phyloP scores from a whole-genome alignment of 2,797 vertebrate species.

The Brachyrhaphis roseni region DNA sequence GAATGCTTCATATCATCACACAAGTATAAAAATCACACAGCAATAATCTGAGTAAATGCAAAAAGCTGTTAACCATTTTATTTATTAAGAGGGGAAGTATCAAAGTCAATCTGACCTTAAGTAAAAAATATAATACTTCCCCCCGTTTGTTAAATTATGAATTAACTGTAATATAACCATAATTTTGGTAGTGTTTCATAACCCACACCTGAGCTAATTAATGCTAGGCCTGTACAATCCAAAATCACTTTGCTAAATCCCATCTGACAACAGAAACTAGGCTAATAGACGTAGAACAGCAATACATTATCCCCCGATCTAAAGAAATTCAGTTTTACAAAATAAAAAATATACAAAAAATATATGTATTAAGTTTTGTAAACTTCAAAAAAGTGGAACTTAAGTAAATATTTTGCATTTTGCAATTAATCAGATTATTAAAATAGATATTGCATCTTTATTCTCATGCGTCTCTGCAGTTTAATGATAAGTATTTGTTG shows the following conservation, averaged over 20 bases:
- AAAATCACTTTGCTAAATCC: neutral
- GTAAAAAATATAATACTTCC: neutral
- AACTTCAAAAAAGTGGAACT: neutral
- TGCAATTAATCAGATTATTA: neutral
- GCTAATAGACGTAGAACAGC: neutral
- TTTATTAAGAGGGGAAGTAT: neutral
- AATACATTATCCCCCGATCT: neutral
- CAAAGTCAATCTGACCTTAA: neutral
- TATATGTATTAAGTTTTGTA: neutral
- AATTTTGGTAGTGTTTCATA: neutral
- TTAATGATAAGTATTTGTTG: conserved; percentile 40
- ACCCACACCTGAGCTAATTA: neutral
- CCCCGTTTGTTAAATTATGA: neutral
- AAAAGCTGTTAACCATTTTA: neutral
- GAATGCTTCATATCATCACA: neutral
- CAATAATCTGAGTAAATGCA: neutral
- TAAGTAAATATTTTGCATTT: conserved; percentile 9
- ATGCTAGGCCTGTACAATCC: neutral
- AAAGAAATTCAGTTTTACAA: neutral
- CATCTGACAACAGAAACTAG: neutral
- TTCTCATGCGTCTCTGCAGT: conserved; percentile 34
- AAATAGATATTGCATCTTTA: conserved; percentile 3
- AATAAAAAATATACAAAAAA: neutral
- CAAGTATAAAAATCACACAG: neutral
- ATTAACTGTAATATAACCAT: neutral